A percentile compares a stretch with the other conserved stretches of the same genome.
Evolutionary conservation across 2,888 invertebrate genomes (phyloP).

Genomic region (Spicauda simplicius): DNA sequence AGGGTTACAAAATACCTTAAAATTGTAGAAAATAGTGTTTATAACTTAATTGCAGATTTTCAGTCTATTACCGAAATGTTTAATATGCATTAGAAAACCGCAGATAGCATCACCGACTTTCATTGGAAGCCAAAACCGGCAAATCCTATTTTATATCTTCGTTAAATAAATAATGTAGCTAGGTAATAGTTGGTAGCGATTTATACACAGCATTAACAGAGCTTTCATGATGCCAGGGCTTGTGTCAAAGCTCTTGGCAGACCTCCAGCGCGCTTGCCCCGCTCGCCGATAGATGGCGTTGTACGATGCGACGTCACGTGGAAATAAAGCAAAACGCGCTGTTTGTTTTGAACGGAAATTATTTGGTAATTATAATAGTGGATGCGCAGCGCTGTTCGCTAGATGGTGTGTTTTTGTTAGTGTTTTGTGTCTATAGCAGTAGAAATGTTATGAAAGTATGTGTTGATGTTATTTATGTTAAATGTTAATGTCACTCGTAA

Average conservation of each 20-base stretch:
- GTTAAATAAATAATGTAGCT: conserved; percentile 34
- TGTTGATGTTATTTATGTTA: no score
- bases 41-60: background rate
- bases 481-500: no score
- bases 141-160: conserved; percentile 34
- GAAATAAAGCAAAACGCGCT: background rate
- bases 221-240: conserved; percentile 65
- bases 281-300: conserved; percentile 64
- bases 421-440: no score
- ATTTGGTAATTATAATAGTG: no score
- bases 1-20: no score
- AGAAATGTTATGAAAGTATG: no score
- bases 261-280: conserved; percentile 55
- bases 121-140: conserved; percentile 12
- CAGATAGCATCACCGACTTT: conserved; percentile 14
- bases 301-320: conserved; percentile 35
- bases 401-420: no score
- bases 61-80: background rate
- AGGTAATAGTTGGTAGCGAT: conserved; percentile 41
- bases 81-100: background rate
- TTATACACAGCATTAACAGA: conserved; percentile 53
- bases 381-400: no score
- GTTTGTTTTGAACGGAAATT: no score
- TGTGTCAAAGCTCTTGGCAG: conserved; percentile 67
- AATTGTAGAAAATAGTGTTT: no score